Evolutionary conservation across 2,888 invertebrate species (phyloP).

Genomic region (Sceliomorpha sp.): DNA sequence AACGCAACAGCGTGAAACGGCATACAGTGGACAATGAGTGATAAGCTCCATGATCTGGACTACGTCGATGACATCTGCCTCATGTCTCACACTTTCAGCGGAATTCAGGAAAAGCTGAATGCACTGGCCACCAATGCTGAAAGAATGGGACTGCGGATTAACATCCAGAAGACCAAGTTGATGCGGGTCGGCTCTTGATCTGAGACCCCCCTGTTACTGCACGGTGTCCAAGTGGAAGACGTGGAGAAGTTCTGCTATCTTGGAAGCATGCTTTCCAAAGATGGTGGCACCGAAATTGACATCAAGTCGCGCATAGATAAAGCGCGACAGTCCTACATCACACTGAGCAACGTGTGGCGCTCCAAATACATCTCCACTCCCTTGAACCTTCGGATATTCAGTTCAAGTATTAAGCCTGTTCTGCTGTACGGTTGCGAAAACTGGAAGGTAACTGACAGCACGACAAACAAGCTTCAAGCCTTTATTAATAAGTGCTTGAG

Average conservation of each 20-base stretch:
- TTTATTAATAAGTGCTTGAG: too few relatives aligned
- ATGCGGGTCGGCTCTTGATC: conserved; percentile 1
- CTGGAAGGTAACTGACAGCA: too few relatives aligned
- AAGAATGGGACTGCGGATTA: conserved; percentile 14
- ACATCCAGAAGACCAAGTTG: too few relatives aligned
- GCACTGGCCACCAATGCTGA: conserved; percentile 6
- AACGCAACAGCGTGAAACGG: not conserved
- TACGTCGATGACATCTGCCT: too few relatives aligned
- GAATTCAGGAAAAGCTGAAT: conserved; percentile 15
- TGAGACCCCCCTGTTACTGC: not conserved
- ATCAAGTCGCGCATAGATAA: not conserved
- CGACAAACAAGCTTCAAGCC: too few relatives aligned
- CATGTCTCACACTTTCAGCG: conserved; percentile 6
- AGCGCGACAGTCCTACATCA: too few relatives aligned
- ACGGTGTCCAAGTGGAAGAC: not conserved
- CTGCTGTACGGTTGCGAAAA: too few relatives aligned
- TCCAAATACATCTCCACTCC: too few relatives aligned
- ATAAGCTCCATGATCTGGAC: too few relatives aligned
- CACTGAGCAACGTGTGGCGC: too few relatives aligned
- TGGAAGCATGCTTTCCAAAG: conserved; percentile 1
- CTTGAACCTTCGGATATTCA: too few relatives aligned
- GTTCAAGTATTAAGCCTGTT: too few relatives aligned
- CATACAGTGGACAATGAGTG: conserved; percentile 9
- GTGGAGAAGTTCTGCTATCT: not conserved
- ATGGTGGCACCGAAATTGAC: not conserved